phyloP scores from a whole-genome alignment of 2,888 invertebrate genomes.

The Polyommatus icarus region DNA sequence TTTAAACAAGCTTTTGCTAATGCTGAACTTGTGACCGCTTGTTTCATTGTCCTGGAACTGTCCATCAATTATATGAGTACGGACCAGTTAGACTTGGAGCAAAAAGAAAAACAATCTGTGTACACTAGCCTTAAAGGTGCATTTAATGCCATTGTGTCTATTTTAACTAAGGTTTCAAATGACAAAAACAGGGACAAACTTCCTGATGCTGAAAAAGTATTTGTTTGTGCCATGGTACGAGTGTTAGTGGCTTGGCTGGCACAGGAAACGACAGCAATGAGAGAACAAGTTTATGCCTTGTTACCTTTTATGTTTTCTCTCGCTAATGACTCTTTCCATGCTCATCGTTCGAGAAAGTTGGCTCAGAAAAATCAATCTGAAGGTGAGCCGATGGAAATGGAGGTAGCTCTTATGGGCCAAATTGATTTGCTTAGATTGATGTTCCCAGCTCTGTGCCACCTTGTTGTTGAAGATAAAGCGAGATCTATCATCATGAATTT shows the following conservation, averaged over 20 bases:
- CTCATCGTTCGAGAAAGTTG: slow-evolving; percentile 83
- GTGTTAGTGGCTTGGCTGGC: slow-evolving; percentile 94
- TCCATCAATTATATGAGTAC: slow-evolving; percentile 89
- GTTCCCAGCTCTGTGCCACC: slow-evolving; percentile 93
- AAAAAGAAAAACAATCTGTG: slow-evolving; percentile 94
- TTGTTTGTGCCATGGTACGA: slow-evolving; percentile 91
- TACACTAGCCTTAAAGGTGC: slow-evolving; percentile 95
- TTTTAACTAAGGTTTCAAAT: slow-evolving; percentile 86
- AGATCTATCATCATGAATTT: slow-evolving; percentile 88
- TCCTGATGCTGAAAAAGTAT: slow-evolving; percentile 85
- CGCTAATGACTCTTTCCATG: slow-evolving; percentile 91
- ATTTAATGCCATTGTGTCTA: slow-evolving; percentile 89
- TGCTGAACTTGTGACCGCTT: slow-evolving; percentile 89
- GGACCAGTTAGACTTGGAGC: slow-evolving; percentile 91
- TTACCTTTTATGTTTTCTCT: slow-evolving; percentile 90
- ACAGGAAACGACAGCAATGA: slow-evolving; percentile 93
- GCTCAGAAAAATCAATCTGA: slow-evolving; percentile 84
- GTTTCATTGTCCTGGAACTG: slow-evolving; percentile 90
- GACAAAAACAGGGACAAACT: slow-evolving; percentile 86
- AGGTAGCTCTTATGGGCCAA: slow-evolving; percentile 74
- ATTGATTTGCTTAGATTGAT: slow-evolving; percentile 89
- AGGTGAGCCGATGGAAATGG: slow-evolving; percentile 74
- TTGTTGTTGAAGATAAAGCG: slow-evolving; percentile 94
- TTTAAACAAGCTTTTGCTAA: slow-evolving; percentile 88
- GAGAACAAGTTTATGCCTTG: slow-evolving; percentile 89